Conservation (phyloP, 2,113 vertebrate species). For the Axis porcinus region DNA sequence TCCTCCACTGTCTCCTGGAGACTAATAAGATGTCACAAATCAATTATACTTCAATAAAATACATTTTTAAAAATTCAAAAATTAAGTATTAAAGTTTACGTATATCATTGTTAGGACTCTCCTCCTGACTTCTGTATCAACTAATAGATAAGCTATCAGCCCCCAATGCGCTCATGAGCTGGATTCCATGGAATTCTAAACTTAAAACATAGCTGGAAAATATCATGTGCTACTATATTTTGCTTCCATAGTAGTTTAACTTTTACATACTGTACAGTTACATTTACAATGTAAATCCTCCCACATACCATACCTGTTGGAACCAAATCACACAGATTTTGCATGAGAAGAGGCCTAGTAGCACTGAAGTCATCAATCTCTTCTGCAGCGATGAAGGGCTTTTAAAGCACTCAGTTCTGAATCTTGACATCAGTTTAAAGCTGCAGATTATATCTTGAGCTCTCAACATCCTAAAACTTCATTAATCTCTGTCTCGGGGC, state of each 20-base stretch:
- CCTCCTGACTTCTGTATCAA: neutral
- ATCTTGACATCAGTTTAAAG: conserved; percentile 63
- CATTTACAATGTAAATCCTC: conserved; percentile 11
- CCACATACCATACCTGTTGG: conserved; percentile 48
- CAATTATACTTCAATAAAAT: neutral
- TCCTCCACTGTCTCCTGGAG: neutral
- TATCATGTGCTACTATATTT: neutral
- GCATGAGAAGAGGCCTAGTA: conserved; percentile 24
- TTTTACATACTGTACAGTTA: neutral
- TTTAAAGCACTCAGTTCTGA: conserved; percentile 59
- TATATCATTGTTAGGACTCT: neutral
- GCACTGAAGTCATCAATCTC: conserved; percentile 47
- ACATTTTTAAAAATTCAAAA: neutral
- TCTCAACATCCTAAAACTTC: conserved; percentile 57
- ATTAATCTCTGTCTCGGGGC: conserved; percentile 63
- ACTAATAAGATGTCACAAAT: neutral
- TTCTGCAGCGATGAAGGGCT: conserved; percentile 33
- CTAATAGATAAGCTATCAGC: neutral
- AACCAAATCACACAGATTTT: conserved; percentile 41
- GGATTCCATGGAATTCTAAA: neutral
- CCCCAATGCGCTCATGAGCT: neutral
- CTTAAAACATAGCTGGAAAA: neutral
- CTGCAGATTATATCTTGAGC: conserved; percentile 65
- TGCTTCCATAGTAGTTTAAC: conserved; percentile 4
- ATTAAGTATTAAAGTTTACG: neutral